Conservation (phyloP, 2,797 vertebrate genomes). For the Rousettus madagascariensis region DNA sequence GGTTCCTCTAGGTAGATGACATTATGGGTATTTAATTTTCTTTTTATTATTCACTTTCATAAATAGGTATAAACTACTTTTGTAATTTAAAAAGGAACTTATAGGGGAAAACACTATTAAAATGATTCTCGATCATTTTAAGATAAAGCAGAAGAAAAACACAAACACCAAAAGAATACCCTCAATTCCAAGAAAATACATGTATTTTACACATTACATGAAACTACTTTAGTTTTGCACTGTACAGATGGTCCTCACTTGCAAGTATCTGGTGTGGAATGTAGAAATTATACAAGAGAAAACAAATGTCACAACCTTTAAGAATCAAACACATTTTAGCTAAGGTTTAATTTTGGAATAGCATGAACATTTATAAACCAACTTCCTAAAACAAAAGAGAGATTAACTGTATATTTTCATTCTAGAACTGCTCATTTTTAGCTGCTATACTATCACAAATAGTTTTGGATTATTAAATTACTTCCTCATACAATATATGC, state of each 20-base stretch:
- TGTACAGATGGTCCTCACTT: background rate
- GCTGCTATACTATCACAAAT: background rate
- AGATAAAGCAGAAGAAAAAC: conserved; percentile 9
- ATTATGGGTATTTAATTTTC: background rate
- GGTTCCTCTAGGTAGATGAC: background rate
- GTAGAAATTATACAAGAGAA: background rate
- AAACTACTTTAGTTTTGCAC: conserved; percentile 4
- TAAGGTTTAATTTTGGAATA: background rate
- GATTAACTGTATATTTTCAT: background rate
- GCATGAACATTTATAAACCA: background rate
- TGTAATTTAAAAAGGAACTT: background rate
- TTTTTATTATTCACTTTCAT: conserved; percentile 18
- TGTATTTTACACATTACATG: conserved; percentile 16
- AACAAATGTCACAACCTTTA: background rate
- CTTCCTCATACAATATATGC: background rate
- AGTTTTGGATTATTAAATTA: conserved; percentile 26
- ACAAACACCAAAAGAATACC: background rate
- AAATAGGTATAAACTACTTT: background rate
- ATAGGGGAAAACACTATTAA: background rate
- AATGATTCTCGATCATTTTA: background rate
- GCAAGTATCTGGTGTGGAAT: background rate
- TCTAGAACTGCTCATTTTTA: background rate
- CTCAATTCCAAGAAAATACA: background rate
- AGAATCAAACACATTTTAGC: background rate
- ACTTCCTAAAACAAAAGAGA: background rate